Percentiles rank a stretch among this genome's conserved stretches.
phyloP scores from a whole-genome alignment of 92 coral and sea anemone genomes.

The Parazoanthus swiftii region DNA sequence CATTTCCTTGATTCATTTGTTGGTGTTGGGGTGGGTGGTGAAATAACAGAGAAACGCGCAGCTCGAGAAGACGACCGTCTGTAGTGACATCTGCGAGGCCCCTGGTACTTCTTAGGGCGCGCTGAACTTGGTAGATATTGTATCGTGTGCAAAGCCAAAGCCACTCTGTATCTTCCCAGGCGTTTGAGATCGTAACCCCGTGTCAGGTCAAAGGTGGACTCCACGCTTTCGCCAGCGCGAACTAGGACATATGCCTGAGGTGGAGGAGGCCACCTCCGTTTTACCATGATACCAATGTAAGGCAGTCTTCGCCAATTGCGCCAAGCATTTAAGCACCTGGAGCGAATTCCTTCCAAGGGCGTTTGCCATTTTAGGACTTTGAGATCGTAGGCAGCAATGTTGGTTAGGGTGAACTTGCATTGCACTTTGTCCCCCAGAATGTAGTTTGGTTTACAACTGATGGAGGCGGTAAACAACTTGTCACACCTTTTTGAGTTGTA shows the following conservation, averaged over 20 bases:
- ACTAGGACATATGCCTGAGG: background rate
- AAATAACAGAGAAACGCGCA: background rate
- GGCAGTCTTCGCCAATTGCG: background rate
- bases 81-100: background rate
- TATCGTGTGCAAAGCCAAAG: background rate
- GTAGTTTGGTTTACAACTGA: background rate
- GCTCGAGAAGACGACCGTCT: background rate
- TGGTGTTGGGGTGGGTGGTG: background rate
- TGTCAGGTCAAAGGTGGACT: background rate
- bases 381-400: background rate
- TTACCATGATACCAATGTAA: background rate
- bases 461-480: background rate
- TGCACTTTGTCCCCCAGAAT: background rate
- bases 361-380: background rate
- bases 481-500: background rate
- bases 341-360: background rate
- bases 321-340: background rate
- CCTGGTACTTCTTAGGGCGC: background rate
- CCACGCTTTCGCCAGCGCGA: background rate
- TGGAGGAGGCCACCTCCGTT: conserved; percentile 3
- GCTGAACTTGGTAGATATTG: background rate
- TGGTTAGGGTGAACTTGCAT: background rate
- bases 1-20: background rate
- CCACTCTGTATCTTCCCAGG: background rate
- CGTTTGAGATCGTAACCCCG: background rate